phyloP scores from a whole-genome alignment of 2,113 vertebrate species.

The Piliocolobus tephrosceles region DNA sequence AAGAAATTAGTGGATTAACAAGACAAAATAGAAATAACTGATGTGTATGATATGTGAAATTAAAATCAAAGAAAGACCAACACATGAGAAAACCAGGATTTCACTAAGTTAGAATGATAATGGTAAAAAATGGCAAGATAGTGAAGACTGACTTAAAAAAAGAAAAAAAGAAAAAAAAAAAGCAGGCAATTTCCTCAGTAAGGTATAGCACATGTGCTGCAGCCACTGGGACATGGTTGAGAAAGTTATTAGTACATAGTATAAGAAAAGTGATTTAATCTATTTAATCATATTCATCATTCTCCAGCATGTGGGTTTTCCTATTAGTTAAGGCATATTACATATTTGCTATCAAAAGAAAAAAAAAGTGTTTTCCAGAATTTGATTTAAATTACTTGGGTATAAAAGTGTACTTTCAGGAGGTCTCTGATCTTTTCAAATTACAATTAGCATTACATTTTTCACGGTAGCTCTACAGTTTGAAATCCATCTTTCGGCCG shows the following conservation, averaged over 20 bases:
- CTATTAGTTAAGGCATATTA: background rate
- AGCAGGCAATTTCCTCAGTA: background rate
- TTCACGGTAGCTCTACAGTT: background rate
- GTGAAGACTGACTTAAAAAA: background rate
- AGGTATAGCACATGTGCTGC: rapidly evolving
- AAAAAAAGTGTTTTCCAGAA: background rate
- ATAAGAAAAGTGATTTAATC: background rate
- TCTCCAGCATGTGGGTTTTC: background rate
- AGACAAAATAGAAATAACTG: background rate
- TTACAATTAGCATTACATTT: constrained; percentile 11
- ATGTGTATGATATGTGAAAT: background rate
- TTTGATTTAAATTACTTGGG: background rate
- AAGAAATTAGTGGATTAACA: background rate
- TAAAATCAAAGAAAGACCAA: background rate
- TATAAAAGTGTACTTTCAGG: background rate
- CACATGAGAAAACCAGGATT: background rate
- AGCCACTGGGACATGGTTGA: rapidly evolving
- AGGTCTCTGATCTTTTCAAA: background rate
- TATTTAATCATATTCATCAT: background rate
- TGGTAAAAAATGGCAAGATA: background rate
- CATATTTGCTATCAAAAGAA: background rate
- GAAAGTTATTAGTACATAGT: background rate
- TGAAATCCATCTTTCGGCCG: constrained; percentile 17
- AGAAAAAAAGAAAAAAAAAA: background rate
- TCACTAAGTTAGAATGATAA: background rate